These are phyloP conservation scores for Cataglyphis hispanica DNA, from an alignment of 1,140 invertebrate species.

Conservation along the genomic window DNA sequence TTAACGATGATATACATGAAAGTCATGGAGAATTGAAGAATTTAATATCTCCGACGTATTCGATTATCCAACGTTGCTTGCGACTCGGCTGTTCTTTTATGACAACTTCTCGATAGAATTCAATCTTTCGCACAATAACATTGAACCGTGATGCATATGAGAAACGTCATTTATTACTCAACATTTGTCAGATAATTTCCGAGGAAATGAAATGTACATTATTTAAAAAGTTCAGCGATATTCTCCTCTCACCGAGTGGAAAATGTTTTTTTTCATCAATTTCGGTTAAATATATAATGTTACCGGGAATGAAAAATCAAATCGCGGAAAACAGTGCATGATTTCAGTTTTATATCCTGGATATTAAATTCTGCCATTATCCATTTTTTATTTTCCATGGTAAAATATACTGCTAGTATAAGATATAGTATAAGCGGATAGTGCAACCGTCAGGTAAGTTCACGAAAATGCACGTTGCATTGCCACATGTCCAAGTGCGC, in stretches of 20 bases:
- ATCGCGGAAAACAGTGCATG: too few species aligned
- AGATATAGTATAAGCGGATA: neutral
- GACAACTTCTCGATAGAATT: neutral
- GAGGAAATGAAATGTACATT: neutral
- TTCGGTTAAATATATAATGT: neutral
- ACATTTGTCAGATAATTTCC: neutral
- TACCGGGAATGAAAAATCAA: neutral
- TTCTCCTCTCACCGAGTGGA: neutral
- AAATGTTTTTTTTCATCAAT: neutral
- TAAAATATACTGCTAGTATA: neutral
- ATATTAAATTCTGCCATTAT: too few species aligned
- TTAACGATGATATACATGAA: conserved; percentile 1
- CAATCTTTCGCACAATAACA: neutral
- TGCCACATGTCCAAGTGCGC: neutral
- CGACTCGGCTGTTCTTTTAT: neutral
- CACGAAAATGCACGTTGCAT: neutral
- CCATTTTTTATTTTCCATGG: too few species aligned
- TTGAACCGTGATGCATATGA: neutral
- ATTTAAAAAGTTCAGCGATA: neutral
- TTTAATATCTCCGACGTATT: neutral
- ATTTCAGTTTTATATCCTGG: too few species aligned
- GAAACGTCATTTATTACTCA: neutral
- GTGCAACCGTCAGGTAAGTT: neutral
- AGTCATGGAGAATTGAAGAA: neutral
- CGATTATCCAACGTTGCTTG: neutral